phyloP scores from a whole-genome alignment of 2,888 invertebrate species.

The Helobdella robusta region DNA sequence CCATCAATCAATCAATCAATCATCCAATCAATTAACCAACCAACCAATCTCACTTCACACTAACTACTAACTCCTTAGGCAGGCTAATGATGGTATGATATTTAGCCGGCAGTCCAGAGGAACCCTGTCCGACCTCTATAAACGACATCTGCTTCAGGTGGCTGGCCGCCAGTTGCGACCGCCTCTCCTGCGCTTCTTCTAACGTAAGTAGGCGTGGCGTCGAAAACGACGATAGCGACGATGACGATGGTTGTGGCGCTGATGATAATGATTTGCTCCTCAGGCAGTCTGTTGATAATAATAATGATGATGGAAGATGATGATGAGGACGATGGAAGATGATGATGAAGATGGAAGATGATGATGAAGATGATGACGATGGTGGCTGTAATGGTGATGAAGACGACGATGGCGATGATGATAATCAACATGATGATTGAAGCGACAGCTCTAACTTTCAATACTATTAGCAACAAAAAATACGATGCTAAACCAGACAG shows the following conservation, averaged over 20 bases:
- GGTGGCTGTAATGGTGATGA: not conserved
- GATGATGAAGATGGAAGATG: not conserved
- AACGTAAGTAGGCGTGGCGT: constrained; percentile 74
- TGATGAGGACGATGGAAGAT: not conserved
- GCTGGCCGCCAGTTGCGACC: constrained; percentile 44
- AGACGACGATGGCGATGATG: not conserved
- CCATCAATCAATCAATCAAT: not conserved
- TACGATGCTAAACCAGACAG: no score
- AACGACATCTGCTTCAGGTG: constrained; percentile 40
- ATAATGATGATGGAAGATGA: not conserved
- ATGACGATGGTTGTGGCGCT: not conserved
- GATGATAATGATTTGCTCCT: not conserved
- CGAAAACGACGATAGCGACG: not conserved
- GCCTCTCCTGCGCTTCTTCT: constrained; percentile 70
- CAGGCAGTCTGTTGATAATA: not conserved
- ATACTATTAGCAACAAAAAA: no score
- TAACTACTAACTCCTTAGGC: constrained; percentile 52
- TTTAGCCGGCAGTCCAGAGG: constrained; percentile 63
- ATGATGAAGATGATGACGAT: not conserved
- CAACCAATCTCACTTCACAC: not conserved
- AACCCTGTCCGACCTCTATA: constrained; percentile 57
- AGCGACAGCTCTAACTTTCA: no score
- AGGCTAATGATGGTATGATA: constrained; percentile 89
- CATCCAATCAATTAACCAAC: not conserved
- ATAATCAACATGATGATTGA: no score